These are phyloP conservation scores for Drosophila quadrilineata DNA, from an alignment of 1,140 invertebrate genomes.

Conservation along the genomic window DNA sequence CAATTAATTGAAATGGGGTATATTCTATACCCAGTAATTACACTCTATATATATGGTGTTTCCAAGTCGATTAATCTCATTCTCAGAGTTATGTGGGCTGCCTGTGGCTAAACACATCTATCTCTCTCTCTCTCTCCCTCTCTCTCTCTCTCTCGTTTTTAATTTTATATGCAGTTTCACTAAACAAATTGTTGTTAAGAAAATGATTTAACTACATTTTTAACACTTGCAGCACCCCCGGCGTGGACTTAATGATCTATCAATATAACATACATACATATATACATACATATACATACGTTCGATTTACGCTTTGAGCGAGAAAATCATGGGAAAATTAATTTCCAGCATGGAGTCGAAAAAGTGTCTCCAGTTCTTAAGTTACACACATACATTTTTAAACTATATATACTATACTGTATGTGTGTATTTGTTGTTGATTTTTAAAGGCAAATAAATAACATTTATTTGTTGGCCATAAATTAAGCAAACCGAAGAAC, in stretches of 20 bases:
- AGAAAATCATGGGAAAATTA: constrained; percentile 45
- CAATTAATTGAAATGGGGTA: too few relatives aligned
- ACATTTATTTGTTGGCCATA: constrained; percentile 70
- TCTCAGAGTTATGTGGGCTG: constrained; percentile 8
- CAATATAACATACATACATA: too few relatives aligned
- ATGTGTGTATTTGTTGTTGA: constrained; percentile 44
- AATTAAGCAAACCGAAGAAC: constrained; percentile 48
- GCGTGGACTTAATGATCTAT: constrained; percentile 27
- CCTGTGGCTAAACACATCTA: constrained; percentile 32
- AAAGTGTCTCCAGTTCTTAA: constrained; percentile 5
- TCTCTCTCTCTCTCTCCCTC: too few relatives aligned
- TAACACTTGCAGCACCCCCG: constrained; percentile 61
- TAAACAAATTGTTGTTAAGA: constrained; percentile 59
- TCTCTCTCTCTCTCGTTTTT: too few relatives aligned
- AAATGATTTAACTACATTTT: constrained; percentile 65
- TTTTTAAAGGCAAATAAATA: constrained; percentile 59
- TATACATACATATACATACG: too few relatives aligned
- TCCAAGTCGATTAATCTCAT: too few relatives aligned
- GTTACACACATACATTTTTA: too few relatives aligned
- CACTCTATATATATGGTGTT: not conserved
- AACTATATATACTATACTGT: too few relatives aligned
- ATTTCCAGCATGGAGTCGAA: not conserved
- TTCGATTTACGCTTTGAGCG: too few relatives aligned
- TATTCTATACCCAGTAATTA: not conserved
- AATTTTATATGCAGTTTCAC: constrained; percentile 43